These are phyloP conservation scores for Andrena haemorrhoa DNA, from an alignment of 2,888 invertebrate species.

Conservation along the genomic window DNA sequence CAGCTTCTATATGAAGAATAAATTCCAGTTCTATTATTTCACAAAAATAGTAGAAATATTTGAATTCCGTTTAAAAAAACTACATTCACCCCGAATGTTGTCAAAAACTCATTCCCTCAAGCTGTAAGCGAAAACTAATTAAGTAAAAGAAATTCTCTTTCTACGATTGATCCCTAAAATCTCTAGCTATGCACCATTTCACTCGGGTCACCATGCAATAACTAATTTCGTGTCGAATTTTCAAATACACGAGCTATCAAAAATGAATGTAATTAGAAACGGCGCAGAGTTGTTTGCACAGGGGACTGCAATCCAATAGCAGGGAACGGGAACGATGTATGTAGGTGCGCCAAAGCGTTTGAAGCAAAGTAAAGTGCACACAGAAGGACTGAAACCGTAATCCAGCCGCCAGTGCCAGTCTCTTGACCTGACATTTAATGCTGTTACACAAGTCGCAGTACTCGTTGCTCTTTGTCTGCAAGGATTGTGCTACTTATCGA, in stretches of 20 bases:
- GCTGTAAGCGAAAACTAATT: too few species aligned
- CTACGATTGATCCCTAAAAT: neutral
- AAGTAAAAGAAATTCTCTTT: neutral
- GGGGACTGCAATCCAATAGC: constrained; percentile 6
- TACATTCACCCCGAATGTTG: too few species aligned
- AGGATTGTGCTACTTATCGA: constrained; percentile 65
- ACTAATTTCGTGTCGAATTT: neutral
- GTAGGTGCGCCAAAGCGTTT: constrained; percentile 49
- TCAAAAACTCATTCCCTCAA: too few species aligned
- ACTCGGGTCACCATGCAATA: neutral
- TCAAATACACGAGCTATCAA: too few species aligned
- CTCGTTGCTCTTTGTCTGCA: constrained; percentile 70
- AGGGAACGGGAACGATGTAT: constrained; percentile 46
- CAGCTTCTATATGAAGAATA: too few species aligned
- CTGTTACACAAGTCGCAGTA: constrained; percentile 70
- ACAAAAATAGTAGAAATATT: too few species aligned
- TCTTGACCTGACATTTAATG: constrained; percentile 77
- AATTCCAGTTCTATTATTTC: too few species aligned
- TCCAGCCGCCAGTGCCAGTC: constrained; percentile 70
- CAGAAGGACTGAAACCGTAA: constrained; percentile 45
- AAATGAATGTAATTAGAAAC: too few species aligned
- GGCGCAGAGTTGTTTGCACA: neutral
- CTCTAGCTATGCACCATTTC: neutral
- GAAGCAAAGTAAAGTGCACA: constrained; percentile 40
- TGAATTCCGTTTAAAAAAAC: too few species aligned